phyloP scores from a whole-genome alignment of 2,888 invertebrate species.

The Ptychoptera albimana region DNA sequence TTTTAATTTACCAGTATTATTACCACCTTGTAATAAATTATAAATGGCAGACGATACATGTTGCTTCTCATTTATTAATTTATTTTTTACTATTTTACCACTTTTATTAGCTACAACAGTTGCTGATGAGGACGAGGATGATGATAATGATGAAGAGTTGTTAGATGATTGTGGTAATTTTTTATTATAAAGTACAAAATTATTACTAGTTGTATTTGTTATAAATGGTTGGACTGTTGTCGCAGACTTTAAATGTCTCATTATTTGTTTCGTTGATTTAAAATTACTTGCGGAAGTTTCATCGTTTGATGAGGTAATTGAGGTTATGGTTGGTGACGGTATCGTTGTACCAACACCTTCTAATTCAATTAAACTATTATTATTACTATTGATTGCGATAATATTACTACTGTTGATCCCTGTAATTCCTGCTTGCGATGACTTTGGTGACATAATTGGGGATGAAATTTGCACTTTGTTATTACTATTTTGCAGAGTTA shows the following conservation, averaged over 20 bases:
- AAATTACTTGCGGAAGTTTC: not conserved
- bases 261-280: constrained; percentile 4
- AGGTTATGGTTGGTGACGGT: constrained; percentile 3
- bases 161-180: not conserved
- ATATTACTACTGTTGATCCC: constrained; percentile 7
- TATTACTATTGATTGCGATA: constrained; percentile 20
- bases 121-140: not conserved
- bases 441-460: too few relatives aligned
- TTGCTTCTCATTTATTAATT: too few relatives aligned
- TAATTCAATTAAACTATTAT: constrained; percentile 11
- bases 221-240: constrained; percentile 4
- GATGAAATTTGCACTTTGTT: too few relatives aligned
- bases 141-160: not conserved
- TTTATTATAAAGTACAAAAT: not conserved
- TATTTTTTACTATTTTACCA: too few relatives aligned
- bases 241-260: constrained; percentile 7
- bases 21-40: not conserved
- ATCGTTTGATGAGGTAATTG: not conserved
- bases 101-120: too few relatives aligned
- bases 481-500: too few relatives aligned
- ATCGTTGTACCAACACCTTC: constrained; percentile 1
- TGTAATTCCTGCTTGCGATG: too few relatives aligned
- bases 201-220: constrained; percentile 1
- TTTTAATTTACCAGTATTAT: not conserved
- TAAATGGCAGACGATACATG: too few relatives aligned